Base-by-base conservation (phyloP, 2,113 vertebrate species). In the Talpa occidentalis region DNA sequence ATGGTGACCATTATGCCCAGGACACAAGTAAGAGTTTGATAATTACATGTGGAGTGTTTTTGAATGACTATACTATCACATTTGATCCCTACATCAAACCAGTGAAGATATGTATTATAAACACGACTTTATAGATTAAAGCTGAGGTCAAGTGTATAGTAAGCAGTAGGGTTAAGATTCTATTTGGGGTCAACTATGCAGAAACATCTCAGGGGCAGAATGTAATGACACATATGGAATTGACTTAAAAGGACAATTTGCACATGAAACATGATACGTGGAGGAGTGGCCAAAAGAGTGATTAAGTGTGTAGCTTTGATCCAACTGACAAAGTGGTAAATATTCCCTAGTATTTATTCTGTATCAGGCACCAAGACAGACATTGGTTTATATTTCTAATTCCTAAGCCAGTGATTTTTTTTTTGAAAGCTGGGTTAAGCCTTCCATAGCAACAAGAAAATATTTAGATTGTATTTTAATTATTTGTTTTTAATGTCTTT, bases 401-500 rank as follows among this genome's bases (percentile, higher is more conserved):
- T 93, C 40, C 86, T 90, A 30, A 15, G 19, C 6, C 22, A 66
- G 3, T 88, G 67, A 47, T 89, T 5, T 17, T 74, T 91, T 93
- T 32, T 56, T 82, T 47, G 30, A 69, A 76, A 62, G 35, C 19
- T 60, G 5, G 32, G 32, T 5, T 32, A 84, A 88, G 22, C 60
- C 47, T 73, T 88, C n/a, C 24, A 30, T 52, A 26, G 64, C n/a
- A 67, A 35, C n/a, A 67, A 26, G 64, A 67, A 67, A 67, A 67
- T 35, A 70, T 93, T 72, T 47, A 64, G 77, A 28, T 49, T 82
- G 12, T 56, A 73, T 56, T 72, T 72, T 88, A 82, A 74, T 80
- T 64, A 64, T 67, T 80, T 91, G 19, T 84, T 83, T 92, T 72
- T 26, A 26, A 26, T 69, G 5, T 66, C 64, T 90, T 49, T 94